A percentile compares a stretch with the other conserved stretches of the same genome.
Evolutionary conservation across 2,113 vertebrate species (phyloP).

Genomic region (Nematolebias whitei): DNA sequence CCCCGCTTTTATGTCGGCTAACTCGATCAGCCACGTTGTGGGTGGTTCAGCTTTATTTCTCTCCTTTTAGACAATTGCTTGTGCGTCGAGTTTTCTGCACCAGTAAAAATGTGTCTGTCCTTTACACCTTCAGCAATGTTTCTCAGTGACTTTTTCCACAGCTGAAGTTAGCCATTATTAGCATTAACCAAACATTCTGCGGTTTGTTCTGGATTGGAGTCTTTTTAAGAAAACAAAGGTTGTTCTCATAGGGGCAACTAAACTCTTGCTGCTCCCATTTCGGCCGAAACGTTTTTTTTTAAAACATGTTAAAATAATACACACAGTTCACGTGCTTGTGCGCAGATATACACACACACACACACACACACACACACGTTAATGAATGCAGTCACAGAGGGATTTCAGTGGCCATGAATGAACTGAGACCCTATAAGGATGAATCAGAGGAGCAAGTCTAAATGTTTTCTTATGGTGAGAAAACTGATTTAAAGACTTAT

Average conservation of each 20-base stretch:
- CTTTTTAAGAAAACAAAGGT: conserved; percentile 60
- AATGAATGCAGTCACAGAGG: conserved; percentile 11
- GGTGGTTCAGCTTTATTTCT: conserved; percentile 67
- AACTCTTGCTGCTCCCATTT: conserved; percentile 57
- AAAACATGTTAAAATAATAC: conserved; percentile 63
- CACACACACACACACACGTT: conserved; percentile 4
- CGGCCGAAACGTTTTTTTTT: conserved; percentile 31
- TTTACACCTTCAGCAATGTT: conserved; percentile 15
- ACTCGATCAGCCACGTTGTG: conserved; percentile 67
- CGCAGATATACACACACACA: no score
- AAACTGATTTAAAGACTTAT: neutral
- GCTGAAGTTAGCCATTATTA: conserved; percentile 39
- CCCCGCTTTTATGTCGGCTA: conserved; percentile 54
- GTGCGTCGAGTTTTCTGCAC: conserved; percentile 8
- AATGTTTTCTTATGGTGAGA: neutral
- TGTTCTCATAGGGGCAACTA: conserved; percentile 42
- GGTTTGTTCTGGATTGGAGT: conserved; percentile 49
- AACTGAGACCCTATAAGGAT: conserved; percentile 4
- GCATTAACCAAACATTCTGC: conserved; percentile 24
- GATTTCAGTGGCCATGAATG: conserved; percentile 1
- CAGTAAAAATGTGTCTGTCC: conserved; percentile 54
- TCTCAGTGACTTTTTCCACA: conserved; percentile 35
- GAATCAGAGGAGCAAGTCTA: neutral
- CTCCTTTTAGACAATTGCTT: conserved; percentile 33
- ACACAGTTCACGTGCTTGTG: conserved; percentile 18